Percentiles rank a stretch among this genome's conserved stretches.
These are phyloP conservation scores for Bufotes viridis DNA, from an alignment of 2,797 vertebrate genomes.

Conservation along the genomic window DNA sequence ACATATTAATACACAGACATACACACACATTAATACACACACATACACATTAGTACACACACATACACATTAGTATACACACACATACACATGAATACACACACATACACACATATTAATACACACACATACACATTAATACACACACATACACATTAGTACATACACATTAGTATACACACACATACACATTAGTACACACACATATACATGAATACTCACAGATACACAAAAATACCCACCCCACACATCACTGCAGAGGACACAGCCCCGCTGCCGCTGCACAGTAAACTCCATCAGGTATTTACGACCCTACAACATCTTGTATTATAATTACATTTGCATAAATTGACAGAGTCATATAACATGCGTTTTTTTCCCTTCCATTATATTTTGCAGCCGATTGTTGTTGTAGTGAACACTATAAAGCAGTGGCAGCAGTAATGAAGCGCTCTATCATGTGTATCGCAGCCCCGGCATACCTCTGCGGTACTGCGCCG, in stretches of 20 bases:
- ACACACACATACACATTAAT: not conserved
- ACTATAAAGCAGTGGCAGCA: not conserved
- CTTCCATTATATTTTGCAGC: not conserved
- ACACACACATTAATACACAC: no score
- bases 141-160: not conserved
- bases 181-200: not conserved
- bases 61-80: not conserved
- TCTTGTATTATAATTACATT: slow-evolving; percentile 23
- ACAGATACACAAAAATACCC: not conserved
- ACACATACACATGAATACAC: not conserved
- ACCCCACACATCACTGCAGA: not conserved
- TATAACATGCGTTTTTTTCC: not conserved
- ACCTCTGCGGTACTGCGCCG: not conserved
- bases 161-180: not conserved
- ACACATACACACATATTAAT: not conserved
- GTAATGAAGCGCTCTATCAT: slow-evolving; percentile 54
- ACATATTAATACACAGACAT: not conserved
- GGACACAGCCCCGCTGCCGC: not conserved
- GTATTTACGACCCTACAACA: slow-evolving; percentile 31
- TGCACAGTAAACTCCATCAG: slow-evolving; percentile 10
- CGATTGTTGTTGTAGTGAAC: not conserved
- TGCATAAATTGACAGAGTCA: slow-evolving; percentile 25
- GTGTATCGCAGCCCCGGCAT: slow-evolving; percentile 19
- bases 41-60: not conserved
- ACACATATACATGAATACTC: not conserved